Conservation (phyloP, 2,113 vertebrate genomes). For the Climacteris rufus region DNA sequence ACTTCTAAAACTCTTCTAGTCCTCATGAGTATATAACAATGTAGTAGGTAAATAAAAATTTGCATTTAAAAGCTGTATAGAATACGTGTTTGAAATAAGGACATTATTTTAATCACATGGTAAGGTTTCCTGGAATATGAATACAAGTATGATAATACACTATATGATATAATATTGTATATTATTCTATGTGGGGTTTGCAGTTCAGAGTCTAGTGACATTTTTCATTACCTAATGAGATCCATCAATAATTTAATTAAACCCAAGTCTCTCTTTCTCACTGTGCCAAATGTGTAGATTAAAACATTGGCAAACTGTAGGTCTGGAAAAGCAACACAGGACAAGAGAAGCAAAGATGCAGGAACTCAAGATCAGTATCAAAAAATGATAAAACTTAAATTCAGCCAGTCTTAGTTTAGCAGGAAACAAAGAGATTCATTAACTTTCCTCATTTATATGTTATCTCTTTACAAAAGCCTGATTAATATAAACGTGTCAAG, state of each 20-base stretch:
- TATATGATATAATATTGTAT: neutral
- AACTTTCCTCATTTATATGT: neutral
- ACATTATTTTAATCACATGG: neutral
- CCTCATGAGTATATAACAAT: neutral
- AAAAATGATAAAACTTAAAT: neutral
- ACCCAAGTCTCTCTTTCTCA: neutral
- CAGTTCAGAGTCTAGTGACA: neutral
- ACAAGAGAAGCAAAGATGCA: neutral
- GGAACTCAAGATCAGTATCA: neutral
- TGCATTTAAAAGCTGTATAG: neutral
- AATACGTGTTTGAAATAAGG: neutral
- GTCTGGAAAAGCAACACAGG: neutral
- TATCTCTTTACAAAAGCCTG: neutral
- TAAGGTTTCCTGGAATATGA: neutral
- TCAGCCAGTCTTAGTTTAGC: neutral
- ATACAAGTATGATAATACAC: neutral
- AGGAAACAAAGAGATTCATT: neutral
- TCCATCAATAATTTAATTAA: neutral
- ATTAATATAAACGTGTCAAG: rapidly evolving
- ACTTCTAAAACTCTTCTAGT: neutral
- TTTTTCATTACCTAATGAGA: neutral
- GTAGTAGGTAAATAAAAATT: neutral
- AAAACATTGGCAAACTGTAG: neutral
- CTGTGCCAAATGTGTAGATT: neutral
- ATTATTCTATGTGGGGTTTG: rapidly evolving